Evolutionary conservation across 2,797 vertebrate genomes (phyloP).

Genomic region (Eutrigla gurnardus): DNA sequence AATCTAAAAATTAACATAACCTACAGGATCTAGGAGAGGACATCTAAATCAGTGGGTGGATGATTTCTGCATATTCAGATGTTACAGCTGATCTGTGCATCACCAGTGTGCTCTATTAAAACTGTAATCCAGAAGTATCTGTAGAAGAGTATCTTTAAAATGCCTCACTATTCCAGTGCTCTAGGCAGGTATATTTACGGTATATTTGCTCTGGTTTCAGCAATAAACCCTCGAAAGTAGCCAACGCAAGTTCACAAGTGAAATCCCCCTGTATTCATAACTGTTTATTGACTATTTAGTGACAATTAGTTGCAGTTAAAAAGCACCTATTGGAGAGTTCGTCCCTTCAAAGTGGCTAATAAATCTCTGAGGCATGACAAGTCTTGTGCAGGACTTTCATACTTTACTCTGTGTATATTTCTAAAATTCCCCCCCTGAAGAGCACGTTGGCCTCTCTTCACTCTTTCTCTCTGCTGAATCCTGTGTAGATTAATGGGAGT

Average conservation of each 20-base stretch:
- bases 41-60: too few species aligned
- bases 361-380: constrained; percentile 13
- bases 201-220: background rate
- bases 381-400: constrained; percentile 6
- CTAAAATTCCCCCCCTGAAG: constrained; percentile 6
- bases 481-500: constrained; percentile 76
- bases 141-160: background rate
- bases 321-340: constrained; percentile 12
- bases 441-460: background rate
- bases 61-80: too few species aligned
- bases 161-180: background rate
- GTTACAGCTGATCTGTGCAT: too few species aligned
- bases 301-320: constrained; percentile 24
- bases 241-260: constrained; percentile 10
- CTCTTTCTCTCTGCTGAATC: constrained; percentile 62
- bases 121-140: background rate
- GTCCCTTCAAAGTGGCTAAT: constrained; percentile 35
- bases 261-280: constrained; percentile 7
- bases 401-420: background rate
- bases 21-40: too few species aligned
- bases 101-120: too few species aligned
- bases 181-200: background rate
- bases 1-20: too few species aligned
- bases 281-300: constrained; percentile 9
- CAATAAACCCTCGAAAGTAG: constrained; percentile 2